Base-by-base conservation (phyloP, 2,113 vertebrate species). In the Hydropotes inermis region DNA sequence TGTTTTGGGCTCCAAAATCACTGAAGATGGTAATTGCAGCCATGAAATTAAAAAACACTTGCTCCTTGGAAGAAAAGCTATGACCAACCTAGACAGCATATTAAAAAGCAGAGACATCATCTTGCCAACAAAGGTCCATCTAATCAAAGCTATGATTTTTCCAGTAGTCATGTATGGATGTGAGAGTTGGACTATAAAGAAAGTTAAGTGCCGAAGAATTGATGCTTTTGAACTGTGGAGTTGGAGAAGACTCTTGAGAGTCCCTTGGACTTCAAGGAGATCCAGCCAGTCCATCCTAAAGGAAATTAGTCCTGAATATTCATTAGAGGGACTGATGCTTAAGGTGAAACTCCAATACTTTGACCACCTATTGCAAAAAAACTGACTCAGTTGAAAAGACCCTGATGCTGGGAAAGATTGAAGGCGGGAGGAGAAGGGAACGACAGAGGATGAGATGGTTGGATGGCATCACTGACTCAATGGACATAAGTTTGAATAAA, bases 1-100 rank as follows among this genome's bases (percentile, higher is more conserved):
- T 67, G 5, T 5, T 0, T 0, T 0, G 64, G 17, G n/a, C 64
- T 67, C 64, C 64, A 36, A 67, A 11, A 67, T 67, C n/a, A 67
- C n/a, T 67, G 64, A 9, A 67, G 17, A 67, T 36, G n/a, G 17
- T 36, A 9, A 67, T 0, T 21, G n/a, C 17, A 67, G n/a, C 8
- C 64, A 21, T 67, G 33, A 67, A 67, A 67, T 36, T 67, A 67
- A 67, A 67, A 67, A 33, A 67, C 8, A 21, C 8, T 67, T 67
- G 17, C 64, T 70, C 19, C 19, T 70, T 70, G 19, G 64, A 36
- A 70, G n/a, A 36, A 70, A 70, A 36, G 5, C 9, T 70, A 23
- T 67, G n/a, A 36, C 64, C 2, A 70, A 70, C 64, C 19, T 70
- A 36, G 19, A 70, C n/a, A 70, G 9, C n/a, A 36, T 70, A 70